Conservation (phyloP, 2,888 invertebrate genomes). For the Toxonevra muliebris region DNA sequence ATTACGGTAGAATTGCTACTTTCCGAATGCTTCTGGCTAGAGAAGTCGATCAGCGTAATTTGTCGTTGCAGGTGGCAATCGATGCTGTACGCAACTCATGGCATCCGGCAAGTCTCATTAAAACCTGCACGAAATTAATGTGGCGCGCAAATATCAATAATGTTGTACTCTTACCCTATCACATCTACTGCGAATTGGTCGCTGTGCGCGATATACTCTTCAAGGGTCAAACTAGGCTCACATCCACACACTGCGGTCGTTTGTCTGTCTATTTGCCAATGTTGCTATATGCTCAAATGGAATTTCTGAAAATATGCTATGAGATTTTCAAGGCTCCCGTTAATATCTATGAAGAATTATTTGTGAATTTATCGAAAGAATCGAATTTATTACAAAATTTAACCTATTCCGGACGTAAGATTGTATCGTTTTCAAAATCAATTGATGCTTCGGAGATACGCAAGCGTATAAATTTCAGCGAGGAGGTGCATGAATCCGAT, state of each 20-base stretch:
- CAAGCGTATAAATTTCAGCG: slow-evolving; percentile 48
- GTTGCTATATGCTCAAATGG: slow-evolving; percentile 57
- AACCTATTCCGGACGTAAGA: slow-evolving; percentile 62
- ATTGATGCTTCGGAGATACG: slow-evolving; percentile 59
- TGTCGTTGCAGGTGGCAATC: slow-evolving; percentile 62
- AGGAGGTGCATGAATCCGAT: slow-evolving; percentile 57
- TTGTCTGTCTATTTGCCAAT: slow-evolving; percentile 58
- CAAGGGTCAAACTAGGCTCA: slow-evolving; percentile 52
- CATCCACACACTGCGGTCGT: slow-evolving; percentile 54
- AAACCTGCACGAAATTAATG: slow-evolving; percentile 53
- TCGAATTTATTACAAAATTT: slow-evolving; percentile 59
- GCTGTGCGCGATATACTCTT: slow-evolving; percentile 56
- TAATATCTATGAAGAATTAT: slow-evolving; percentile 61
- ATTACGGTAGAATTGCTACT: slow-evolving; percentile 42
- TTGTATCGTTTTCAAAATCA: slow-evolving; percentile 60
- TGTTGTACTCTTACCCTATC: slow-evolving; percentile 54
- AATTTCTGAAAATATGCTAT: slow-evolving; percentile 55
- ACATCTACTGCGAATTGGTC: slow-evolving; percentile 52
- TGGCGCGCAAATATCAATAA: slow-evolving; percentile 58
- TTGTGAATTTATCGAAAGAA: slow-evolving; percentile 56
- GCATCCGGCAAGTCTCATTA: slow-evolving; percentile 64
- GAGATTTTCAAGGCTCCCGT: slow-evolving; percentile 61
- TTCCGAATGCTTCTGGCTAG: slow-evolving; percentile 59
- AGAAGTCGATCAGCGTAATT: slow-evolving; percentile 57
- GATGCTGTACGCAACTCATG: slow-evolving; percentile 63